Evolutionary conservation across 1,140 invertebrate genomes (phyloP), one percentile per base, ranked within the genome.

Genomic region (Akabosia matsudoensis): DNA sequence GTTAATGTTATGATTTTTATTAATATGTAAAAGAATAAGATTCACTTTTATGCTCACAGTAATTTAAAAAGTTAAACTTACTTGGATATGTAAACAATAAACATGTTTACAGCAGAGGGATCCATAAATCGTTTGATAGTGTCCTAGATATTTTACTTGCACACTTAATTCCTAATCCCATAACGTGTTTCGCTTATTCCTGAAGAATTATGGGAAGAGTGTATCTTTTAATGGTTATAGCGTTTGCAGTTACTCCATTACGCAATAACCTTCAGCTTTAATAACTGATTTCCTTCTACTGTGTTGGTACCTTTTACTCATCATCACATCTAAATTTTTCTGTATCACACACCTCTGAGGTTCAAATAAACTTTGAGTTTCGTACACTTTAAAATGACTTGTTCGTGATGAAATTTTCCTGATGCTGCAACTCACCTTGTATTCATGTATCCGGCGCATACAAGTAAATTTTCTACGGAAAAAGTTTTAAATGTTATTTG

Each of bases 211-310:
- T 67, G 61, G 61, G 61, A 67, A 67, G 31, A 28, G 7, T 4
- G 61, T 28, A 67, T 30, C 3, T 30, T 30, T 67, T 67, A 30
- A n/a, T 14, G 14, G 13, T 61, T 61, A 61, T 61, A 30, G 31
- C 61, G 28, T 67, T 31, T 67, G 54, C 18, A 10, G 7, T 45
- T 45, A 61, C 24, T 61, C 24, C 24, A 4, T 67, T 67, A 67
- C 61, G 61, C 61, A 67, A 67, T 67, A 67, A 67, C 61, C 61
- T 67, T 67, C 61, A 67, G 22, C 7, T 28, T 67, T 67, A 67
- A 28, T 67, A 67, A 56, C 22, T 4, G 31, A 30, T 67, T 67
- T 45, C 37, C 18, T 45, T 45, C 7, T 45, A 45, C 18, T 45
- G 7, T 10, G 37, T 45, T 45, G 37, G 18, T 45, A n/a, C n/a